A percentile compares a stretch with the other conserved stretches of the same genome.
Conservation (phyloP, 2,797 vertebrate genomes). For the Zenarchopterus dispar region DNA sequence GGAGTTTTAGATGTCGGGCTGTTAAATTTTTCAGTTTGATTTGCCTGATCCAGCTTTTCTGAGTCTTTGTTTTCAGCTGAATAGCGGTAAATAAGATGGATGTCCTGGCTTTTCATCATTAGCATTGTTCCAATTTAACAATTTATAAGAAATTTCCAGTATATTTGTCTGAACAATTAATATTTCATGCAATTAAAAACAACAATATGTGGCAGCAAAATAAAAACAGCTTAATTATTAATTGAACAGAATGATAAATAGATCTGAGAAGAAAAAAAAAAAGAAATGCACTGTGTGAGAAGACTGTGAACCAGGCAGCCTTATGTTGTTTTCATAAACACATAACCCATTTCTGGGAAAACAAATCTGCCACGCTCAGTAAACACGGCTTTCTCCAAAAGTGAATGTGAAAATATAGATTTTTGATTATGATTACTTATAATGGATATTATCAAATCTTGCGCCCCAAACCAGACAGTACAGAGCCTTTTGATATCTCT, state of each 20-base stretch:
- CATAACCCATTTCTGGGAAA: constrained; percentile 85
- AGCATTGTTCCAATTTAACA: constrained; percentile 88
- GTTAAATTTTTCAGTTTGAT: constrained; percentile 88
- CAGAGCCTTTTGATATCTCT: constrained; percentile 71
- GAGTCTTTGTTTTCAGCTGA: constrained; percentile 78
- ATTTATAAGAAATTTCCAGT: constrained; percentile 85
- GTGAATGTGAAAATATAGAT: constrained; percentile 78
- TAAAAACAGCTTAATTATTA: constrained; percentile 89
- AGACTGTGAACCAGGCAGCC: constrained; percentile 77
- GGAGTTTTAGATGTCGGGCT: constrained; percentile 83
- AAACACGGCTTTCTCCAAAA: constrained; percentile 69
- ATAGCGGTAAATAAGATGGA: constrained; percentile 84
- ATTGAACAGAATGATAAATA: constrained; percentile 87
- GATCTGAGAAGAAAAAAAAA: constrained; percentile 59
- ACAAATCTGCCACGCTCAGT: constrained; percentile 81
- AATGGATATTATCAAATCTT: constrained; percentile 72
- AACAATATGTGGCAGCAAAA: constrained; percentile 86
- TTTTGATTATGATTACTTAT: constrained; percentile 83
- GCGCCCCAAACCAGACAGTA: constrained; percentile 53
- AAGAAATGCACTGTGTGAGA: constrained; percentile 72
- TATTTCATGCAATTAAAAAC: constrained; percentile 87
- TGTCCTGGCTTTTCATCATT: constrained; percentile 86
- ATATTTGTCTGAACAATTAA: constrained; percentile 84
- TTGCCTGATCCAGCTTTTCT: constrained; percentile 72
- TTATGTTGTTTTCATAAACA: constrained; percentile 80